Base-by-base conservation (phyloP, 2,797 vertebrate genomes). In the Ptychadena robeensis region DNA sequence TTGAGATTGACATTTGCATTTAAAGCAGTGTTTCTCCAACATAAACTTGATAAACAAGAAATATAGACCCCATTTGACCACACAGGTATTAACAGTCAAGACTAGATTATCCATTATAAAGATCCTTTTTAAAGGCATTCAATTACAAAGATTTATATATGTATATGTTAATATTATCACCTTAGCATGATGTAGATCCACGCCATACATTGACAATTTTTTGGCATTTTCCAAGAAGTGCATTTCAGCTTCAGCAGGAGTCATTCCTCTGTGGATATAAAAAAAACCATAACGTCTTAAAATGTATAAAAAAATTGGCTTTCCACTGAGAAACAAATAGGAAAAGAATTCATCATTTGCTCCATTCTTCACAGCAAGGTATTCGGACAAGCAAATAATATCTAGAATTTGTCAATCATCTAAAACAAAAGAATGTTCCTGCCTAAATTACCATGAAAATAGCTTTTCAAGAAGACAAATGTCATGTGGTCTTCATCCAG, bases 141-240 rank as follows among this genome's bases (percentile, higher is more conserved):
- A n/a, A n/a, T n/a, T n/a, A n/a, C n/a, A n/a, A n/a, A n/a, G n/a
- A n/a, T n/a, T 9, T 38, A 1, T 38, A 38, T 4, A 4, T 14
- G 5, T 40, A 14, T 8, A 8, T n/a, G 44, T 53, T 25, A 40
- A 59, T 61, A 9, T 59, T 32, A 75, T 0, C 93, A 98, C 98
- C 98, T 98, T 98, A 68, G 98, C 98, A 66, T 98, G 98, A 89
- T 99, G 98, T 82, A 99, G 95, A 88, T 99, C 98, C 68, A 99
- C 98, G 63, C 98, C 98, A 22, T 97, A 99, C 98, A 99, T 99
- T 9, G 98, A 99, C 0, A 99, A 91, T 85, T 99, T 99, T 94
- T 99, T 99, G 88, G 97, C 97, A 80, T 99, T 99, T 91, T 99
- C 98, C 91, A 99, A 87, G 91, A 99, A 99, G 91, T 97, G 95